A percentile compares a stretch with the other conserved stretches of the same genome.
Conservation (phyloP, 1,140 invertebrate genomes). For the Prorops nasuta region DNA sequence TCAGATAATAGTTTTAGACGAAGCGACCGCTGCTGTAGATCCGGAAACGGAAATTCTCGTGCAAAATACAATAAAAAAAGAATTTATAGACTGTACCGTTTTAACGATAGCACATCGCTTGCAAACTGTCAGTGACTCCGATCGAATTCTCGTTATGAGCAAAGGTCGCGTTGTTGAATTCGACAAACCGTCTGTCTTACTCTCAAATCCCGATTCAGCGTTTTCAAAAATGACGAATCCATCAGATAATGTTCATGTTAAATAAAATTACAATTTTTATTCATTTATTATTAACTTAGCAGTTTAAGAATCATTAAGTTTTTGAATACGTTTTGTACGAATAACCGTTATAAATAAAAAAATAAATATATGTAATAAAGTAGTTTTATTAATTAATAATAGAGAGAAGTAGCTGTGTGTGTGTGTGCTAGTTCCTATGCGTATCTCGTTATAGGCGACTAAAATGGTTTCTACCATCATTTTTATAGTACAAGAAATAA, state of each 20-base stretch:
- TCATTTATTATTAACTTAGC: background rate
- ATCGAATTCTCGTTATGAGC: conserved; percentile 66
- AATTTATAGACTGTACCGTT: conserved; percentile 58
- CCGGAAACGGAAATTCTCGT: conserved; percentile 50
- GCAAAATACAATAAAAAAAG: conserved; percentile 48
- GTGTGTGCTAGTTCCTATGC: too few relatives aligned
- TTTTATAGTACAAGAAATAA: too few relatives aligned
- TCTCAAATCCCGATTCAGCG: conserved; percentile 55
- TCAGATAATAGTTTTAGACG: conserved; percentile 65
- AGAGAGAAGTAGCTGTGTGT: too few relatives aligned
- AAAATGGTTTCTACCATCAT: too few relatives aligned
- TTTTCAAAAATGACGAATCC: conserved; percentile 61
- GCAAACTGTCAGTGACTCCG: conserved; percentile 60
- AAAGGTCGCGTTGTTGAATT: conserved; percentile 60
- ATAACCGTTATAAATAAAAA: too few relatives aligned
- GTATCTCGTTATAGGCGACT: too few relatives aligned
- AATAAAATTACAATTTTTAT: conserved; percentile 7
- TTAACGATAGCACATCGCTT: conserved; percentile 66
- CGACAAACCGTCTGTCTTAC: conserved; percentile 56
- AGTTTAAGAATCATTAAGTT: too few relatives aligned
- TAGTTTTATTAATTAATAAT: too few relatives aligned
- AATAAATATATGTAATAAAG: background rate
- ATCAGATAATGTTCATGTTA: conserved; percentile 19
- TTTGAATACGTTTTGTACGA: too few relatives aligned
- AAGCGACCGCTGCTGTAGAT: conserved; percentile 68